Evolutionary conservation across 2,888 invertebrate species (phyloP), one percentile per base, ranked within the genome.

Genomic region (Calliphora vomitoria): DNA sequence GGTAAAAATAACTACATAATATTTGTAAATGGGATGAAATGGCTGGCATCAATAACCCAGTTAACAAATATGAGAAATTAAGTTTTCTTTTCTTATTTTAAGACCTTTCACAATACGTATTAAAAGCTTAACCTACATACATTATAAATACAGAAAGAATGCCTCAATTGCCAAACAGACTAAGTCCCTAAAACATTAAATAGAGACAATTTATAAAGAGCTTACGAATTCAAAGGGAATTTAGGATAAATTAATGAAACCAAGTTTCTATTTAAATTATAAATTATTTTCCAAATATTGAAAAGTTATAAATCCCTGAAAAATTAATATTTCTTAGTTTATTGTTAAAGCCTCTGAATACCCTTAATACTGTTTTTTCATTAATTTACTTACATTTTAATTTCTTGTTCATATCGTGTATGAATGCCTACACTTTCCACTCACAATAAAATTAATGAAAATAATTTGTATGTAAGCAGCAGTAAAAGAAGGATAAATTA

Each of bases 401-500:
- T 55, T 18, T 55, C 55, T 20, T 55, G 10, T 13, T 55, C 55
- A 55, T 20, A 10, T 20, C 8, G 55, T 11, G 18, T 20, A 18
- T 20, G 20, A 3, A 6, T 20, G 6, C 10, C 25, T 8, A 44
- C 13, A 10, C 20, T 47, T 68, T 55, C 44, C 44, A 20, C 20
- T 55, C 15, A 55, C 18, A 3, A 55, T 20, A 20, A 55, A 55
- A 55, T 55, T 55, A 55, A 55, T 55, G 10, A 55, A 60, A 60
- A 60, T 60, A 15, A 35, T 60, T 60, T 60, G 15, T 44, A 6
- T 58, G 58, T 58, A 58, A 25, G 25, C 58, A 58, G 25, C 25
- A 58, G 55, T 18, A 55, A 55, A 62, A 62, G 3, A 35, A 35
- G 41, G 41, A 66, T 66, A 66, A 44, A 66, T 41, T 66, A 11